Conservation (phyloP, 1,140 invertebrate genomes). For the Caerostris darwini region DNA sequence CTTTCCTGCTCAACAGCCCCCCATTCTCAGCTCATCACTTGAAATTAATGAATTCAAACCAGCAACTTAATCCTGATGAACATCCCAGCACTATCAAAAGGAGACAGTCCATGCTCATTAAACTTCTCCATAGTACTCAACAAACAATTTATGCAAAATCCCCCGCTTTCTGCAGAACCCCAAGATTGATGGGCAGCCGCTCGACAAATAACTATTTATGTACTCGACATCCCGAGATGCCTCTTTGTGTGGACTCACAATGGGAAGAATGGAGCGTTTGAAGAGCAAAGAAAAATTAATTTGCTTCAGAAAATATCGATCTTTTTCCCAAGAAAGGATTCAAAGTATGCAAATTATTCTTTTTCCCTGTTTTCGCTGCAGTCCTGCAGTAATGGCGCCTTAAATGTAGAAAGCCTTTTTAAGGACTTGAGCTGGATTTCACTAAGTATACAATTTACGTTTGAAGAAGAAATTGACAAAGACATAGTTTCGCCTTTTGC, state of each 20-base stretch:
- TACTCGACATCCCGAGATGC: not conserved
- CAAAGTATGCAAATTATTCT: not conserved
- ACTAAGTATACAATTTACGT: not conserved
- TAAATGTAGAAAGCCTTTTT: not conserved
- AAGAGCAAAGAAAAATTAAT: not conserved
- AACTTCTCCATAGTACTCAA: not conserved
- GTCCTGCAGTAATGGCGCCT: not conserved
- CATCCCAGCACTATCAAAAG: not conserved
- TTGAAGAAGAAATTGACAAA: not conserved
- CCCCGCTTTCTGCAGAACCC: not conserved
- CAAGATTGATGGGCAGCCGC: not conserved
- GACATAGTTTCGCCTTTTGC: not conserved
- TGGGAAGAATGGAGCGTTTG: not conserved
- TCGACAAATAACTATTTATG: conserved; percentile 9
- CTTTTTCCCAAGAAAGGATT: not conserved
- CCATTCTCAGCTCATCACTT: not conserved
- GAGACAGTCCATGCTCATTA: not conserved
- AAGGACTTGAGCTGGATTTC: not conserved
- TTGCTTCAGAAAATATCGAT: not conserved
- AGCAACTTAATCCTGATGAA: conserved; percentile 7
- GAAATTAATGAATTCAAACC: conserved; percentile 8
- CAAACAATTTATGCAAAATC: not conserved
- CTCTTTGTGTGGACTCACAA: not conserved
- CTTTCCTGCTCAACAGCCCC: too few species aligned
- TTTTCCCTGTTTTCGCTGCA: not conserved